phyloP scores from a whole-genome alignment of 2,888 invertebrate genomes.

The Andrena hattorfiana region DNA sequence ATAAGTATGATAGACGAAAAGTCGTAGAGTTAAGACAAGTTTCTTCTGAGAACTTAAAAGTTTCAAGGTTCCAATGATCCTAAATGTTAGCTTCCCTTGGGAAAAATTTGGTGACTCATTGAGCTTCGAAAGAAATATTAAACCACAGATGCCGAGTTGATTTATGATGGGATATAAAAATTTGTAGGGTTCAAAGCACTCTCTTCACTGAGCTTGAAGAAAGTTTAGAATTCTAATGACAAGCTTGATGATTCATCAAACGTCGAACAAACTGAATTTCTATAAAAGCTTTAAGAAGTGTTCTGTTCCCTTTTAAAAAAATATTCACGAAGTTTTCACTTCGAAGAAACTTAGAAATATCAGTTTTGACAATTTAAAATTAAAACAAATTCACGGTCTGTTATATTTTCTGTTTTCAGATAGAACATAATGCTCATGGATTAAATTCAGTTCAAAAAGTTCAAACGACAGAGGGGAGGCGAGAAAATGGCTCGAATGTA shows the following conservation, averaged over 20 bases:
- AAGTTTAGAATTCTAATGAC: background rate
- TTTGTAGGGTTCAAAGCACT: background rate
- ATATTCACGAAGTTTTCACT: background rate
- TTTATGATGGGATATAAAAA: background rate
- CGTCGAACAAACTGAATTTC: background rate
- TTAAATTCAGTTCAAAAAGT: constrained; percentile 54
- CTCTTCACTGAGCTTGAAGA: background rate
- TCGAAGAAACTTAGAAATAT: too few relatives aligned
- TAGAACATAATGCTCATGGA: constrained; percentile 69
- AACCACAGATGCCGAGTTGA: background rate
- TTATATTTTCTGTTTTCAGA: constrained; percentile 44
- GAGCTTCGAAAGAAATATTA: background rate
- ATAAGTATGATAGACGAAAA: background rate
- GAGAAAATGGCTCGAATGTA: constrained; percentile 65
- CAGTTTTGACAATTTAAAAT: background rate
- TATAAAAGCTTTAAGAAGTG: too few relatives aligned
- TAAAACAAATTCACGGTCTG: background rate
- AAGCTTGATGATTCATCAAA: background rate
- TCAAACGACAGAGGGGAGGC: constrained; percentile 46
- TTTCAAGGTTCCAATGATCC: too few relatives aligned
- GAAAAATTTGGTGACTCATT: background rate
- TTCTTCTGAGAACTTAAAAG: background rate
- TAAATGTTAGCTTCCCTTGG: background rate
- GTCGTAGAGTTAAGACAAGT: background rate
- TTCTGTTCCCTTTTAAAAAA: background rate